Base-by-base conservation (phyloP, 2,113 vertebrate genomes). In the Myotis brandtii region DNA sequence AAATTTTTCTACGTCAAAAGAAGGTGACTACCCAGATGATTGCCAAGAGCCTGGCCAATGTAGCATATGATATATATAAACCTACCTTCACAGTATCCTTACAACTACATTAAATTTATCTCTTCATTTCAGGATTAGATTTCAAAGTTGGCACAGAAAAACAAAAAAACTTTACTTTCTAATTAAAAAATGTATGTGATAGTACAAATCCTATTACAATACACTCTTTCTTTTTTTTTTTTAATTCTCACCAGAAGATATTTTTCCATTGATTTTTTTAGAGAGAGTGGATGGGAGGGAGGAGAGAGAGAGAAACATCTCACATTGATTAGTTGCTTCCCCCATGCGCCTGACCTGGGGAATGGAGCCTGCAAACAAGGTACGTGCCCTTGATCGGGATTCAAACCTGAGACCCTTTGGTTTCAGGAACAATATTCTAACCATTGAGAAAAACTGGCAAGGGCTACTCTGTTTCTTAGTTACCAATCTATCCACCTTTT, bases 31-130 rank as follows among this genome's bases (percentile, higher is more conserved):
- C 98, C 52, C 98, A 98, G 94, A 97, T 99, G 96, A 98, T 99
- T 66, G 97, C 98, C 27, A 99, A 98, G 97, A 99, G 98, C 89
- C 98, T 99, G 96, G 98, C 96, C 13, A 95, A 97, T 59, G 97
- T 98, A 40, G 99, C 98, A 94, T 98, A 99, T 69, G 99, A 99
- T 34, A 96, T 99, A 59, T 99, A 99, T 96, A 99, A 99, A 93
- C 98, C 99, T 46, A 98, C 98, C 20, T 99, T 98, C 96, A 98
- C 98, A 23, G 98, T 99, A 99, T 99, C 99, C 98, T 98, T 97
- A 34, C 37, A 89, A 76, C 23, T 75, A 27, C 5, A 2, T 82
- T 82, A 86, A 50, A 9, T 56, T 95, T 56, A 86, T 43, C 14
- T 91, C 14, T 84, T 89, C 6, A 17, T 93, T 94, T 88, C 20